Evolutionary conservation across 2,113 vertebrate genomes (phyloP).

Genomic region (Myrmophylax atrothorax): DNA sequence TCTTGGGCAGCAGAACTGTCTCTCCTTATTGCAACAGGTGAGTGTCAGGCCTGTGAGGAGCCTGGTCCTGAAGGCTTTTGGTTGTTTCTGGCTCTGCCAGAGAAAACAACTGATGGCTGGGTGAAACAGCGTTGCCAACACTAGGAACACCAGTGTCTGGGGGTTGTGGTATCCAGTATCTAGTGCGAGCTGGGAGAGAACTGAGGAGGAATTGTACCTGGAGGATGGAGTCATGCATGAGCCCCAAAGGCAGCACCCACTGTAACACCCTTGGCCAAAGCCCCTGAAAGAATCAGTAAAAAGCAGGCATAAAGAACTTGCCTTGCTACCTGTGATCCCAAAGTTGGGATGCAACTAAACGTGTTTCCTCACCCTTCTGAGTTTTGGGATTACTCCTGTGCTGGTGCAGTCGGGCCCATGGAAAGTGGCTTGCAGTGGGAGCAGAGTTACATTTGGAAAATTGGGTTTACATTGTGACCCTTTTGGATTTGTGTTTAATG

Average conservation of each 20-base stretch:
- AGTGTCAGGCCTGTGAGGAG: not conserved
- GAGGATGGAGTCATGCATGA: accelerated
- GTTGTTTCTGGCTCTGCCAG: not conserved
- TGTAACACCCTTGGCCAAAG: not conserved
- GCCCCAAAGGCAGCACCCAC: not conserved
- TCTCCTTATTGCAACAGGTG: not conserved
- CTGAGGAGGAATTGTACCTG: not conserved
- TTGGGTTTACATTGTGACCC: not conserved
- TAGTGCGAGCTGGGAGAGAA: not conserved
- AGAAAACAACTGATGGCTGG: not conserved
- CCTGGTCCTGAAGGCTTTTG: not conserved
- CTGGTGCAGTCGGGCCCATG: not conserved
- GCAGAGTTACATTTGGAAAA: not conserved
- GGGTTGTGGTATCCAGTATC: not conserved
- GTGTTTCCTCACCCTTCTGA: not conserved
- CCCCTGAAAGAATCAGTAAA: not conserved
- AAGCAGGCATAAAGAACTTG: not conserved
- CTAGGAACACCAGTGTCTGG: not conserved
- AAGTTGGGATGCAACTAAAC: not conserved
- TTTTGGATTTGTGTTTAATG: not conserved
- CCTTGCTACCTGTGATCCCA: not conserved
- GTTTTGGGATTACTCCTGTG: not conserved
- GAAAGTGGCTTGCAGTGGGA: not conserved
- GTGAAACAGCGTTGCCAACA: not conserved
- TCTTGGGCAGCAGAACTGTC: not conserved